phyloP scores from a whole-genome alignment of 2,113 vertebrate genomes.

The Psophia crepitans region DNA sequence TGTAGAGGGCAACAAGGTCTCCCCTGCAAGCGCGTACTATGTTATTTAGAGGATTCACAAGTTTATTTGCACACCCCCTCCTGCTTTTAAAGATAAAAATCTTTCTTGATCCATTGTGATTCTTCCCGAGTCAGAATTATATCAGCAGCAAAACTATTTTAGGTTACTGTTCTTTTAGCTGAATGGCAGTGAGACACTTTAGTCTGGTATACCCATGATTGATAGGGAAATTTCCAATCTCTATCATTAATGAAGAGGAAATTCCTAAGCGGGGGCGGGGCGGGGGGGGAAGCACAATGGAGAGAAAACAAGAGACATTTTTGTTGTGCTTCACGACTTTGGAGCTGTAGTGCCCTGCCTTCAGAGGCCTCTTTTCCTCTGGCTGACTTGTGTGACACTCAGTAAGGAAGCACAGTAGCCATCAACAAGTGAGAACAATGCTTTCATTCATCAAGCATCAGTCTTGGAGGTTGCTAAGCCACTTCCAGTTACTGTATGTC shows the following conservation, averaged over 20 bases:
- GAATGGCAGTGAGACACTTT: not conserved
- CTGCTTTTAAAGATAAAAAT: not conserved
- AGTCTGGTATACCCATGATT: not conserved
- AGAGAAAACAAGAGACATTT: not conserved
- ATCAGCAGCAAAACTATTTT: not conserved
- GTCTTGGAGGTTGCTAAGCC: not conserved
- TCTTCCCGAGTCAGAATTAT: not conserved
- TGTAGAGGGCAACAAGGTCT: no score
- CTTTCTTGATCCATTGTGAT: not conserved
- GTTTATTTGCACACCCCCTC: not conserved
- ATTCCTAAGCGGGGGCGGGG: no score
- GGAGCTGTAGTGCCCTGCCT: not conserved
- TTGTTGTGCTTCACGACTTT: not conserved
- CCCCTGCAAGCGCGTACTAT: no score
- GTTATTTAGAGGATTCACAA: not conserved
- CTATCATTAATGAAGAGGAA: not conserved
- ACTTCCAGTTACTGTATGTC: not conserved
- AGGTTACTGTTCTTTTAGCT: not conserved
- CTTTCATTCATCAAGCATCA: not conserved
- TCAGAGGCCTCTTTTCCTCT: not conserved
- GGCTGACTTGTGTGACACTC: not conserved
- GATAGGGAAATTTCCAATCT: not conserved
- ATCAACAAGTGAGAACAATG: not conserved
- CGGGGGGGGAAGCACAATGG: no score
- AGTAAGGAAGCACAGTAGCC: not conserved